Evolutionary conservation across 2,888 invertebrate genomes (phyloP).

Genomic region (Lypha dubia): DNA sequence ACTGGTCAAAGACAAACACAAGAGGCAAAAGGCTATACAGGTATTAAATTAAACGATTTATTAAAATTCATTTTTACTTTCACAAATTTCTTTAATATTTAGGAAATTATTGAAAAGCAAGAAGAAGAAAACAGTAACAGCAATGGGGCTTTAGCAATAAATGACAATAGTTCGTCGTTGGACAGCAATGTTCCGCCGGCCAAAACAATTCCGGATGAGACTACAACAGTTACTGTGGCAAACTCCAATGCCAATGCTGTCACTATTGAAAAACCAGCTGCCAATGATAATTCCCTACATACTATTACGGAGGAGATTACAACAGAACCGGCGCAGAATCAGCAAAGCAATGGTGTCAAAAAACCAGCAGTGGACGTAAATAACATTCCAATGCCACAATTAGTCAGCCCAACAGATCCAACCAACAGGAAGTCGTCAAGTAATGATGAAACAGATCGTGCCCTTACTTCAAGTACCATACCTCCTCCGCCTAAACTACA

Average conservation of each 20-base stretch:
- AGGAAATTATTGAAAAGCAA: slow-evolving; percentile 88
- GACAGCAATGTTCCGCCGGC: slow-evolving; percentile 79
- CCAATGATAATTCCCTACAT: slow-evolving; percentile 63
- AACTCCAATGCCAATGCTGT: slow-evolving; percentile 61
- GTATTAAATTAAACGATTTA: slow-evolving; percentile 73
- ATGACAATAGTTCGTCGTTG: slow-evolving; percentile 82
- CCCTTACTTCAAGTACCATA: slow-evolving; percentile 49
- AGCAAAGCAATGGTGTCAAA: slow-evolving; percentile 65
- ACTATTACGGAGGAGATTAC: slow-evolving; percentile 11
- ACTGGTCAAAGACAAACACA: slow-evolving; percentile 92
- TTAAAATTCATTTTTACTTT: no score
- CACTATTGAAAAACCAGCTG: slow-evolving; percentile 59
- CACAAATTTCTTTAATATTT: neutral
- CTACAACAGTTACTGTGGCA: slow-evolving; percentile 38
- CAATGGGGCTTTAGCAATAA: slow-evolving; percentile 80
- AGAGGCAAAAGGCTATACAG: slow-evolving; percentile 89
- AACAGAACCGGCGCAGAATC: slow-evolving; percentile 50
- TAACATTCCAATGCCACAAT: slow-evolving; percentile 89
- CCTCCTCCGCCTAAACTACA: slow-evolving; percentile 37
- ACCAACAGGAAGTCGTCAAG: slow-evolving; percentile 22
- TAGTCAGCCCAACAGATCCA: slow-evolving; percentile 75
- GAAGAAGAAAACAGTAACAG: slow-evolving; percentile 85
- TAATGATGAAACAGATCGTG: slow-evolving; percentile 77
- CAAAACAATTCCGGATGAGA: slow-evolving; percentile 67
- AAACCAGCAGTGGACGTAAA: slow-evolving; percentile 85